These are phyloP conservation scores for Rhopalosiphum maidis DNA, from an alignment of 1,140 invertebrate genomes.

Conservation along the genomic window DNA sequence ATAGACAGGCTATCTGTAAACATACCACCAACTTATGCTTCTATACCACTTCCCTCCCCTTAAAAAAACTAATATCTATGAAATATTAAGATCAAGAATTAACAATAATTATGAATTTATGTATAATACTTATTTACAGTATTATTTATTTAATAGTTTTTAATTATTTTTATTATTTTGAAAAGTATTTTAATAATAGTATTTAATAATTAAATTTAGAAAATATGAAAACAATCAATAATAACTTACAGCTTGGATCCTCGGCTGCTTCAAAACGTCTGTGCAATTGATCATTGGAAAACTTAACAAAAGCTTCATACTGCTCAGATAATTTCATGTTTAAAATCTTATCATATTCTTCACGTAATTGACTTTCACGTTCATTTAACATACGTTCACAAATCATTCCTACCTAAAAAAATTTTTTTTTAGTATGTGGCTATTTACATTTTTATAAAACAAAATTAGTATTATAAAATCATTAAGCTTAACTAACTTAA, in stretches of 20 bases:
- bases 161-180: not conserved
- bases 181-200: not conserved
- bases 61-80: too few species aligned
- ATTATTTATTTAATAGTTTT: not conserved
- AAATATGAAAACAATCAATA: not conserved
- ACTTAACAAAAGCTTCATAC: constrained; percentile 97
- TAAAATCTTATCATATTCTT: constrained; percentile 92
- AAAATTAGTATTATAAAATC: too few species aligned
- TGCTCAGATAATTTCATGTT: constrained; percentile 93
- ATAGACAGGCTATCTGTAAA: too few species aligned
- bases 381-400: constrained; percentile 95
- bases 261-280: constrained; percentile 76
- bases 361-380: constrained; percentile 86
- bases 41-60: too few species aligned
- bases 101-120: too few species aligned
- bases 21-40: too few species aligned
- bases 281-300: constrained; percentile 95
- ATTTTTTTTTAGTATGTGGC: too few species aligned
- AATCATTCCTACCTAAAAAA: constrained; percentile 83
- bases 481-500: too few species aligned
- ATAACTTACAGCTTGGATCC: constrained; percentile 73
- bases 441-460: too few species aligned
- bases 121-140: not conserved
- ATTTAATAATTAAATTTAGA: not conserved
- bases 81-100: too few species aligned